These are phyloP conservation scores for Echiichthys vipera DNA, from an alignment of 2,797 vertebrate species.

Conservation along the genomic window DNA sequence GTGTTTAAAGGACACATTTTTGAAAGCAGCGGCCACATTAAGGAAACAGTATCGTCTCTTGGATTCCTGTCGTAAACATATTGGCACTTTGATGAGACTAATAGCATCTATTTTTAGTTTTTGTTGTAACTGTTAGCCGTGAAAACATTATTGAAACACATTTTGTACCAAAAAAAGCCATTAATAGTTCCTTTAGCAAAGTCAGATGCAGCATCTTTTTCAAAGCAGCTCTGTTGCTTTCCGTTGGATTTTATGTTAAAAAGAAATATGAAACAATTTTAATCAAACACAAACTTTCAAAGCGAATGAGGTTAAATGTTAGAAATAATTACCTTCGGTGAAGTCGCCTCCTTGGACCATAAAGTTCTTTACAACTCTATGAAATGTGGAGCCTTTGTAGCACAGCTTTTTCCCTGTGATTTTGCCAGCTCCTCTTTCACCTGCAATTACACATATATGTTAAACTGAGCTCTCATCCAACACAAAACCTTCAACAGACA, in stretches of 20 bases:
- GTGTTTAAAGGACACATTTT: background rate
- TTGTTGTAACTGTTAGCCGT: background rate
- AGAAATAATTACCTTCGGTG: conserved; percentile 91
- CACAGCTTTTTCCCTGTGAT: conserved; percentile 96
- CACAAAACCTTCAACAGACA: conserved; percentile 13
- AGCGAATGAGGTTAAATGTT: background rate
- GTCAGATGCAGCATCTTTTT: background rate
- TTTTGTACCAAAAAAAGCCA: conserved; percentile 7
- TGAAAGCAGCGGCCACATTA: conserved; percentile 1
- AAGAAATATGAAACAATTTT: background rate
- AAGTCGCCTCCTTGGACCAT: conserved; percentile 99
- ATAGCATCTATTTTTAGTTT: background rate
- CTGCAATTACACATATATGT: conserved; percentile 78
- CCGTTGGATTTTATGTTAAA: background rate
- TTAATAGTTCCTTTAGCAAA: conserved; percentile 4
- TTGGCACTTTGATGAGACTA: background rate
- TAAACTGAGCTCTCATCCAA: conserved; percentile 25
- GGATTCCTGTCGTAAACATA: conserved; percentile 19
- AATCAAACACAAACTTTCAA: conserved; percentile 13
- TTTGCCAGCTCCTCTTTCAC: conserved; percentile 96
- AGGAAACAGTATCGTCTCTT: background rate
- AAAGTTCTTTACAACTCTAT: conserved; percentile 99
- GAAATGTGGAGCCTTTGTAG: conserved; percentile 99
- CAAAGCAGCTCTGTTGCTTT: background rate
- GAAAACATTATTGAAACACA: conserved; percentile 3